Evolutionary conservation across 1,140 invertebrate species (phyloP).

Genomic region (Oedothorax gibbosus): DNA sequence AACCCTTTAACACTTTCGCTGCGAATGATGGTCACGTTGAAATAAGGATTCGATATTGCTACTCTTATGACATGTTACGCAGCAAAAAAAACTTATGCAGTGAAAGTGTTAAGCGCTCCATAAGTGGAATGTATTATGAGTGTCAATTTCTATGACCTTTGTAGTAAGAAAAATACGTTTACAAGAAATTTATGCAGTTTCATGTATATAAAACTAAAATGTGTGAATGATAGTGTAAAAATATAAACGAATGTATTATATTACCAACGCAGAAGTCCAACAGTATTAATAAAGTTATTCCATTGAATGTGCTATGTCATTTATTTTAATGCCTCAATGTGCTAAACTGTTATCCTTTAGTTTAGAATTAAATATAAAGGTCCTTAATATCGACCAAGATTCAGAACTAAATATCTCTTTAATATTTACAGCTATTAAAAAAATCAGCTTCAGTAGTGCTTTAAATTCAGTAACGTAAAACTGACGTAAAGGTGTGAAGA

Average conservation of each 20-base stretch:
- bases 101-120: conserved; percentile 23
- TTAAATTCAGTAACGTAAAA: too few relatives aligned
- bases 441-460: too few relatives aligned
- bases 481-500: too few relatives aligned
- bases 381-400: too few relatives aligned
- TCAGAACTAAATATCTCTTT: too few relatives aligned
- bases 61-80: background rate
- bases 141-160: conserved; percentile 46
- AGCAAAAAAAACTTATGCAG: background rate
- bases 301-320: conserved; percentile 23
- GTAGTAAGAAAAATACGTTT: conserved; percentile 46
- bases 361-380: too few relatives aligned
- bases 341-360: background rate
- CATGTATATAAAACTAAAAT: conserved; percentile 47
- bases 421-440: too few relatives aligned
- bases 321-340: background rate
- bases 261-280: conserved; percentile 49
- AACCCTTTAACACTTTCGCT: too few relatives aligned
- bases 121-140: conserved; percentile 22
- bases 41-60: too few relatives aligned
- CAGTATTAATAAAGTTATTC: conserved; percentile 57
- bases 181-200: conserved; percentile 48
- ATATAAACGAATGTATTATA: conserved; percentile 50
- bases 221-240: conserved; percentile 57
- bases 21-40: too few relatives aligned